These are phyloP conservation scores for Misgurnus mizolepis DNA, from an alignment of 2,113 vertebrate genomes.

Conservation along the genomic window DNA sequence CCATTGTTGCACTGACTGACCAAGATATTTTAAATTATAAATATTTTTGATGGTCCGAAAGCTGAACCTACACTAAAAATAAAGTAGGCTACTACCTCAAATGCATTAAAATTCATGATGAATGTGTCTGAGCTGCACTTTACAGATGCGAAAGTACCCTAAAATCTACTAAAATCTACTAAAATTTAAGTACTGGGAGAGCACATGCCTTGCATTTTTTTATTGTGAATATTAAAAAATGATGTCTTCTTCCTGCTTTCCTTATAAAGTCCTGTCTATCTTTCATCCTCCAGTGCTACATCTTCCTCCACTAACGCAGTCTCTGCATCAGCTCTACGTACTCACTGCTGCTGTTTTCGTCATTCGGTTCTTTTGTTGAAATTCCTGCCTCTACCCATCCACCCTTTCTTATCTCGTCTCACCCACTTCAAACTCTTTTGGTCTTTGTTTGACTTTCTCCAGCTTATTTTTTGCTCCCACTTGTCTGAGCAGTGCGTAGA, in stretches of 20 bases:
- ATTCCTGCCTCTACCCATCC: neutral
- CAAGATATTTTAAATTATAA: neutral
- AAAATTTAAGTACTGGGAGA: no score
- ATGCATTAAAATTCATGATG: no score
- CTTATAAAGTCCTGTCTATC: neutral
- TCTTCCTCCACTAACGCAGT: slow-evolving; percentile 25
- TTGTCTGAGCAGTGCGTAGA: slow-evolving; percentile 31
- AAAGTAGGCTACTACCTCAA: no score
- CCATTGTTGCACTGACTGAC: neutral
- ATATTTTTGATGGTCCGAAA: no score
- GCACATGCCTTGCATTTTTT: neutral
- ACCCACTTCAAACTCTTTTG: slow-evolving; percentile 9
- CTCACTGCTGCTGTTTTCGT: slow-evolving; percentile 2
- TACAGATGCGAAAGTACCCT: neutral
- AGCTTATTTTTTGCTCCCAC: slow-evolving; percentile 42
- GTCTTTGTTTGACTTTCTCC: slow-evolving; percentile 32
- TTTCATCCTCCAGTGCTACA: neutral
- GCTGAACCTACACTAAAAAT: no score
- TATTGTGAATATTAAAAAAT: neutral
- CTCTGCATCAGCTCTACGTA: slow-evolving; percentile 33
- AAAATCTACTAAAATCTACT: neutral
- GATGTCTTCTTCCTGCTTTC: slow-evolving; percentile 3
- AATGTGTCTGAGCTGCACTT: no score
- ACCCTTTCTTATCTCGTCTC: slow-evolving; percentile 24
- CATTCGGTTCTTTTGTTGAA: slow-evolving; percentile 21